Conservation (phyloP, 1,140 invertebrate genomes). For the Aphelinus atriplicis region DNA sequence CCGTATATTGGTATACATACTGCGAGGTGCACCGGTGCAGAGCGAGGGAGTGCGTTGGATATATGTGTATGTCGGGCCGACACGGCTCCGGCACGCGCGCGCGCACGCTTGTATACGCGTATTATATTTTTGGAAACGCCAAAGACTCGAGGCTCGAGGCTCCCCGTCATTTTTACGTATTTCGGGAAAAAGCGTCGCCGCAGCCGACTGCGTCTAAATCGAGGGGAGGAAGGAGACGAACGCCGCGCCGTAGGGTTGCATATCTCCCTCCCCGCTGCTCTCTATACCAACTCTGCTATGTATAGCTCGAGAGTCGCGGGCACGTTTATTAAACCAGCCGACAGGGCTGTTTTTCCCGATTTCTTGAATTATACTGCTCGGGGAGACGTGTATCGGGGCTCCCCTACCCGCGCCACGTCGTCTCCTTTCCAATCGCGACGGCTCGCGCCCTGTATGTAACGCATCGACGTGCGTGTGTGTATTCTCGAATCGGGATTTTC, state of each 20-base stretch:
- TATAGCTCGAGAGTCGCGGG: constrained; percentile 22
- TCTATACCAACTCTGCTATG: constrained; percentile 54
- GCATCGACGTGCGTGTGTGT: too few species aligned
- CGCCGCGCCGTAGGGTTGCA: too few species aligned
- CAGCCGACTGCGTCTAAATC: too few species aligned
- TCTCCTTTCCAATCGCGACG: too few species aligned
- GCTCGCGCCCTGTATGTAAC: too few species aligned
- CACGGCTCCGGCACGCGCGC: too few species aligned
- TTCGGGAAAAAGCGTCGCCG: constrained; percentile 54
- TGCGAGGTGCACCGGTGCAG: too few species aligned
- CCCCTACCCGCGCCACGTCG: constrained; percentile 13
- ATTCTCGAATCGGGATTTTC: constrained; percentile 25
- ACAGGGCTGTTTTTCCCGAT: constrained; percentile 15
- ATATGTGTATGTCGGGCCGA: too few species aligned
- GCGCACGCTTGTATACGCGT: not conserved
- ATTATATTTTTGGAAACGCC: constrained; percentile 54
- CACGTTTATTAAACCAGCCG: constrained; percentile 45
- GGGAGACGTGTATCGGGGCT: constrained; percentile 32
- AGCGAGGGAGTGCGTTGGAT: too few species aligned
- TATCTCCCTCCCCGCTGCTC: constrained; percentile 30
- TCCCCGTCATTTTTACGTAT: constrained; percentile 56
- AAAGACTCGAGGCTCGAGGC: not conserved
- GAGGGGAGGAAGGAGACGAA: too few species aligned
- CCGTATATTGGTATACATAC: too few species aligned
- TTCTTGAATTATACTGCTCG: constrained; percentile 35